Conservation (phyloP, 2,888 invertebrate species). For the Cheilosia grossa region DNA sequence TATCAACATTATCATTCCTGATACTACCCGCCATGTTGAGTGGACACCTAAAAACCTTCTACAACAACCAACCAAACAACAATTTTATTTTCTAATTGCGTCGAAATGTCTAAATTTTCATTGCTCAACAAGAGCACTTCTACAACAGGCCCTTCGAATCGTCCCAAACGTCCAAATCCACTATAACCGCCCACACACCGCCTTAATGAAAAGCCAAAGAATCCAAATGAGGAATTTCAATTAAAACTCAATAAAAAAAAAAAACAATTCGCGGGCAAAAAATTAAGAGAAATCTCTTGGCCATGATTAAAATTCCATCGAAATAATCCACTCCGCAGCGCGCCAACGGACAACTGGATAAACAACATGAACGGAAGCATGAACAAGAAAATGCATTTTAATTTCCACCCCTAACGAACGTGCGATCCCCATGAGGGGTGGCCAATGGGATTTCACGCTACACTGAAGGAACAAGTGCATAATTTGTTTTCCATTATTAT, state of each 20-base stretch:
- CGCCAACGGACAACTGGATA: constrained; percentile 59
- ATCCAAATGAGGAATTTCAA: constrained; percentile 64
- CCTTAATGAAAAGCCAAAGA: constrained; percentile 37
- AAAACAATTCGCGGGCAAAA: constrained; percentile 3
- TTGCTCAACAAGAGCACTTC: not conserved
- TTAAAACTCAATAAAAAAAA: constrained; percentile 64
- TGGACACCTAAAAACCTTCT: too few relatives aligned
- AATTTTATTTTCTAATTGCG: not conserved
- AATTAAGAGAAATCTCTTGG: constrained; percentile 61
- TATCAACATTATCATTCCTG: too few relatives aligned
- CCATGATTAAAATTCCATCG: constrained; percentile 73
- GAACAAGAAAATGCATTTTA: constrained; percentile 71
- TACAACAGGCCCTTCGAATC: not conserved
- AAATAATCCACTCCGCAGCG: constrained; percentile 53
- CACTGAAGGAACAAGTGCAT: constrained; percentile 73
- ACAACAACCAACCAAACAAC: too few relatives aligned
- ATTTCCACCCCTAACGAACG: constrained; percentile 61
- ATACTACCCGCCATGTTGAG: too few relatives aligned
- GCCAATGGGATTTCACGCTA: constrained; percentile 69
- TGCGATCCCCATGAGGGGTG: constrained; percentile 7
- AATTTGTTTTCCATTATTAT: constrained; percentile 73
- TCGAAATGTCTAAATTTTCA: not conserved
- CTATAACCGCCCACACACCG: not conserved
- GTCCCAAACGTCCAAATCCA: not conserved
- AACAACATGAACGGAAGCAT: constrained; percentile 62